Evolutionary conservation across 1,140 invertebrate genomes (phyloP).

Genomic region (Drosophila busckii): DNA sequence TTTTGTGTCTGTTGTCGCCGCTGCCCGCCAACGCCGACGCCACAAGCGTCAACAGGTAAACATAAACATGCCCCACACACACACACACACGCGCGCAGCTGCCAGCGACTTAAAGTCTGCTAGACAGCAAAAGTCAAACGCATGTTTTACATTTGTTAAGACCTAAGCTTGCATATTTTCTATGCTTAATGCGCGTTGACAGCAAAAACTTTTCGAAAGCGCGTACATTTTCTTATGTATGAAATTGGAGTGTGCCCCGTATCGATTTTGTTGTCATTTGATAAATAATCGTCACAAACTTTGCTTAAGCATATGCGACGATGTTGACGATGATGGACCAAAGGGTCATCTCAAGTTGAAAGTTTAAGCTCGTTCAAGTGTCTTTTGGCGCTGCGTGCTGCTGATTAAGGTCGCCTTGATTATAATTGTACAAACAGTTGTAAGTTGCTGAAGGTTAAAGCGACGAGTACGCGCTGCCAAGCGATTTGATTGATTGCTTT

Average conservation of each 20-base stretch:
- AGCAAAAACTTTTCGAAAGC: conserved; percentile 41
- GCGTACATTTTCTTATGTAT: conserved; percentile 63
- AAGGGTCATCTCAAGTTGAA: conserved; percentile 8
- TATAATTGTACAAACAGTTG: too few relatives aligned
- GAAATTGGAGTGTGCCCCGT: conserved; percentile 33
- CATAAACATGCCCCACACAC: conserved; percentile 53
- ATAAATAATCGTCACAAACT: conserved; percentile 58
- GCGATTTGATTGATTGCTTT: too few relatives aligned
- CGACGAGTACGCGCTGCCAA: too few relatives aligned
- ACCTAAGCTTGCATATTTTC: conserved; percentile 46
- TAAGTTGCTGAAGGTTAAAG: too few relatives aligned
- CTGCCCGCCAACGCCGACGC: conserved; percentile 13
- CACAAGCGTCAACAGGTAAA: conserved; percentile 62
- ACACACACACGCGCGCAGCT: conserved; percentile 18
- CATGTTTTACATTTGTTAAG: conserved; percentile 61
- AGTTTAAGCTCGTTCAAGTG: conserved; percentile 1
- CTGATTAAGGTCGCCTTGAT: too few relatives aligned
- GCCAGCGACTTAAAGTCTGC: conserved; percentile 6
- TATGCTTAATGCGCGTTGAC: conserved; percentile 12
- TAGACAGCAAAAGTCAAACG: conserved; percentile 35
- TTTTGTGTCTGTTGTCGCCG: conserved; percentile 28
- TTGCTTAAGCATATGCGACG: conserved; percentile 28
- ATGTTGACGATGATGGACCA: too few relatives aligned
- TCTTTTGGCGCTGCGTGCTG: too few relatives aligned
- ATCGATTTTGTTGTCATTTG: conserved; percentile 54